A percentile compares a stretch with the other conserved stretches of the same genome.
These are phyloP conservation scores for Diplodus puntazzo DNA, from an alignment of 2,797 vertebrate genomes.

Conservation along the genomic window DNA sequence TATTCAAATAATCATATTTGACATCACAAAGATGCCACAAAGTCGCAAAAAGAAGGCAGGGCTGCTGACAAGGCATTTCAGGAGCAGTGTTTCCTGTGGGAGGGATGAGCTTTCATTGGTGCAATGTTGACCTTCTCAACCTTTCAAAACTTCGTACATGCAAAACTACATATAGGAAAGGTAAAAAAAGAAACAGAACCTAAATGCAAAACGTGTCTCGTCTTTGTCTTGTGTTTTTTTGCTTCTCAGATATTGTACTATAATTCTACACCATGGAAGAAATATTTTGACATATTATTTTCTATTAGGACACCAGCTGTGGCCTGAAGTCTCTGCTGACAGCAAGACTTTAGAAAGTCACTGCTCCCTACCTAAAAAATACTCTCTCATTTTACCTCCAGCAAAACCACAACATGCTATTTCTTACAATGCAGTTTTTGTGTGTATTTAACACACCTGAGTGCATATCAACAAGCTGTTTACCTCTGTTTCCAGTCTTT, in stretches of 20 bases:
- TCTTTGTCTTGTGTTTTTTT: neutral
- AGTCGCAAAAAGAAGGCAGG: no score
- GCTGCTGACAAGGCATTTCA: no score
- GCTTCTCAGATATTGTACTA: neutral
- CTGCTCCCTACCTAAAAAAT: neutral
- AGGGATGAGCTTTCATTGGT: no score
- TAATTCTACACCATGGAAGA: neutral
- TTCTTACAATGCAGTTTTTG: neutral
- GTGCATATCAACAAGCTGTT: neutral
- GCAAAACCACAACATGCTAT: neutral
- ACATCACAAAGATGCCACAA: no score
- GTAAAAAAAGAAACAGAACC: no score
- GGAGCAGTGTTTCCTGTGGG: no score
- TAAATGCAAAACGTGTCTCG: neutral
- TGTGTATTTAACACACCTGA: neutral
- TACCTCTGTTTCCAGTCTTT: neutral
- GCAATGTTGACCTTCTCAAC: no score
- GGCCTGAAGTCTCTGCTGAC: neutral
- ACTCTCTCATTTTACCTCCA: neutral
- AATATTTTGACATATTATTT: neutral
- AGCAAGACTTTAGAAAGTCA: neutral
- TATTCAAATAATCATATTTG: no score
- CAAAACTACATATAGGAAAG: no score
- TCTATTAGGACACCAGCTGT: no score
- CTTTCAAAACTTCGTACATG: no score